Conservation (phyloP, 2,888 invertebrate genomes). For the Tortricodes alternella region DNA sequence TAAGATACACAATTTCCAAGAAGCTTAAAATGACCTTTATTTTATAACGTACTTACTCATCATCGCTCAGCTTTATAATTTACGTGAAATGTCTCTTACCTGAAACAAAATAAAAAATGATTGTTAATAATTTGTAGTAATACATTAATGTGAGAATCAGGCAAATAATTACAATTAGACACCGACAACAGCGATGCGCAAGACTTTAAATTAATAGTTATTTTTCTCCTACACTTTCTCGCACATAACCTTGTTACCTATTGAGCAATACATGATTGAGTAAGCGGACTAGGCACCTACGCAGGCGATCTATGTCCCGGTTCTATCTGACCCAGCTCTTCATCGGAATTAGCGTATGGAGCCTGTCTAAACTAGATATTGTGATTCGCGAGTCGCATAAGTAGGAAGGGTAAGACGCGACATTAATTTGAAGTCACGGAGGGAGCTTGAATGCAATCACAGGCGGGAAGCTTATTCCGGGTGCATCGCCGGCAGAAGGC, state of each 20-base stretch:
- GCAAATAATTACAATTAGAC: not conserved
- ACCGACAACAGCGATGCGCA: not conserved
- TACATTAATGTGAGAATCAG: not conserved
- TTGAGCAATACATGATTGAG: constrained; percentile 20
- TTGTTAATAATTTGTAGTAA: constrained; percentile 4
- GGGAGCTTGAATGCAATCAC: constrained; percentile 74
- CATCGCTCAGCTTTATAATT: not conserved
- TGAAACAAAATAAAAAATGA: constrained; percentile 36
- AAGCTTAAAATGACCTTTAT: constrained; percentile 37
- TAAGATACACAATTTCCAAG: constrained; percentile 41
- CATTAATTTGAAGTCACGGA: constrained; percentile 68
- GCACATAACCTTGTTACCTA: constrained; percentile 10
- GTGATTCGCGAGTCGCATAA: constrained; percentile 28
- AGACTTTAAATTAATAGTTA: constrained; percentile 8
- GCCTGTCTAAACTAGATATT: constrained; percentile 32
- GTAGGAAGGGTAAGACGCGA: constrained; percentile 47
- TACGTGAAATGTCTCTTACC: constrained; percentile 36
- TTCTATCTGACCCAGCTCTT: constrained; percentile 16
- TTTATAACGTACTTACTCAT: constrained; percentile 22
- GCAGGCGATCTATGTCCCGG: constrained; percentile 6
- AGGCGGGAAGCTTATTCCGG: constrained; percentile 73
- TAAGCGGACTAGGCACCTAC: constrained; percentile 16
- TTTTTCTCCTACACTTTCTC: constrained; percentile 19
- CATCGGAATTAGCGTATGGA: constrained; percentile 3
- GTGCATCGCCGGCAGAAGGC: constrained; percentile 68